Base-by-base conservation (phyloP, 2,888 invertebrate species). In the Leptopilina drosophilae region DNA sequence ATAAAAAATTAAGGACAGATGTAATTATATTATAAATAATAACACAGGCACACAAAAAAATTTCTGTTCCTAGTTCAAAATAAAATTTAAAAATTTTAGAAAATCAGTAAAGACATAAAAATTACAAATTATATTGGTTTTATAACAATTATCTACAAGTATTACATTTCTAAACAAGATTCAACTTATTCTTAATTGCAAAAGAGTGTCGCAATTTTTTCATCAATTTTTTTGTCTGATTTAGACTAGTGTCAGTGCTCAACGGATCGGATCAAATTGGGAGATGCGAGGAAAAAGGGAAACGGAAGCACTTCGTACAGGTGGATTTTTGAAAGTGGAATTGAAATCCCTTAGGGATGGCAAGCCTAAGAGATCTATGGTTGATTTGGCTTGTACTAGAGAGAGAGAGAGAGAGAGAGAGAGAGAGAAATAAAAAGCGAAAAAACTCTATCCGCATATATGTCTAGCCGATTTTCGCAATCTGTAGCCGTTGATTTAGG, bases 401-500 rank as follows among this genome's bases (percentile, higher is more conserved):
- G 33, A 53, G 26, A 69, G 11, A 49, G n/a, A 26, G 67, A 67
- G 67, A 20, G 15, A 42, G 15, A 46, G 67, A 33, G 33, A 33
- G 5, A 12, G 53, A 33, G 8, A 56, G 33, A 56, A 33, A 56
- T 20, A 33, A 33, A n/a, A 56, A 73, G 67, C 4, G 42, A 69
- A 49, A 53, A 67, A 46, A 69, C 53, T 26, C 53, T n/a, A 73
- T 73, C 53, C 73, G 67, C 67, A 69, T 73, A 69, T 69, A 33
- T 33, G 56, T 4, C 66, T 66, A 15, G 42, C 42, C 40, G 66
- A 66, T 66, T 46, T 66, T 9, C n/a, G 83, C 82, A 85, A 86
- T 87, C 49, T 84, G 81, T 84, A 78, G 80, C 77, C 82, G 82
- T 87, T 87, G 88, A 90, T 90, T 89, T 88, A 90, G 85, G 83